phyloP scores from a whole-genome alignment of 2,113 vertebrate genomes.

The Lycaon pictus region DNA sequence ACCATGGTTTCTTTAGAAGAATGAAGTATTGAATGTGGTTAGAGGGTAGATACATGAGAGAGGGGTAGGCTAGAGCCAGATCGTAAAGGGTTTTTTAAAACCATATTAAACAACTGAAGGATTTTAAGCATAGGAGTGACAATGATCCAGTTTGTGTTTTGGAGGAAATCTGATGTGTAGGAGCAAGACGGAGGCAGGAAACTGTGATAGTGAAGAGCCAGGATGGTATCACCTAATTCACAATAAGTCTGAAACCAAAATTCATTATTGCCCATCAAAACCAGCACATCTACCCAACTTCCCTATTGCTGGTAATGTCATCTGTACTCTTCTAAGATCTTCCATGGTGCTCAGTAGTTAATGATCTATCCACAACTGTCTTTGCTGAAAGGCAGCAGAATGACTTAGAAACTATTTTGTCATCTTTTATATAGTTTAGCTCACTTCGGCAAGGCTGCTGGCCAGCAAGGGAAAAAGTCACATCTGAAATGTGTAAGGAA shows the following conservation, averaged over 20 bases:
- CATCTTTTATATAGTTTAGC: neutral
- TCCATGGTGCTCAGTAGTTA: neutral
- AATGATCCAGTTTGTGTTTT: neutral
- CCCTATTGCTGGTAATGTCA: neutral
- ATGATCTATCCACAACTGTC: neutral
- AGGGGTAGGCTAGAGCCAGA: neutral
- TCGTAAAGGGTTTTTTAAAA: neutral
- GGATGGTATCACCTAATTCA: neutral
- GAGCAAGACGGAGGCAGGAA: neutral
- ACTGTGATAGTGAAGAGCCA: neutral
- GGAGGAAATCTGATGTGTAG: neutral
- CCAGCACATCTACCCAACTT: neutral
- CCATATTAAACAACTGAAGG: neutral
- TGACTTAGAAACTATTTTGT: neutral
- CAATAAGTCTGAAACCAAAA: neutral
- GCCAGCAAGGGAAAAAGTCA: neutral
- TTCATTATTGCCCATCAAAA: neutral
- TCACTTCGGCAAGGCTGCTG: neutral
- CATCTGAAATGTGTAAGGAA: constrained; percentile 11
- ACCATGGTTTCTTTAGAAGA: neutral
- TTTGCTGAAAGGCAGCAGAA: neutral
- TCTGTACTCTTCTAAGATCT: neutral
- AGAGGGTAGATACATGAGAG: neutral
- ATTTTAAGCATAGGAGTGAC: neutral
- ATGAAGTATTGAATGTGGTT: neutral